Conservation (phyloP, 2,113 vertebrate species). For the Mohoua ochrocephala region DNA sequence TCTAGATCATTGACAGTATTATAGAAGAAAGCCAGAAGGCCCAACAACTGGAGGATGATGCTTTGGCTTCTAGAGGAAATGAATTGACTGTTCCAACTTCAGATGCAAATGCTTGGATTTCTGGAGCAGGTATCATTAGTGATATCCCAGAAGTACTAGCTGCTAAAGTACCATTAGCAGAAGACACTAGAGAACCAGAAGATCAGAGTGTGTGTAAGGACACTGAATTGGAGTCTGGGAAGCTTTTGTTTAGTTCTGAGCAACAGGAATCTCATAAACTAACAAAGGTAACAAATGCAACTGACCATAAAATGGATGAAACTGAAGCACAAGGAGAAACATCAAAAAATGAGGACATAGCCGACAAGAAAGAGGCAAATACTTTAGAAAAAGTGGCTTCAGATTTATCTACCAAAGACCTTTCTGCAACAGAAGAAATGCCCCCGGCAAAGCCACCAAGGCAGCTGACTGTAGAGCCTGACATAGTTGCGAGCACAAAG, state of each 20-base stretch:
- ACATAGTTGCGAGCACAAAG: constrained; percentile 98
- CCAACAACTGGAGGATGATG: constrained; percentile 71
- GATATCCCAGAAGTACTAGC: constrained; percentile 62
- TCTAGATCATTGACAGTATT: constrained; percentile 96
- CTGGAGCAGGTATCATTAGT: constrained; percentile 54
- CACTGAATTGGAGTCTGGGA: constrained; percentile 31
- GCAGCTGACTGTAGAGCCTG: constrained; percentile 88
- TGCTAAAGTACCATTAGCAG: constrained; percentile 41
- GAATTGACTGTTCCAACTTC: constrained; percentile 34
- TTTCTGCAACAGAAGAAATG: constrained; percentile 60
- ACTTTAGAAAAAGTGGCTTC: constrained; percentile 72
- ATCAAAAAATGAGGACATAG: constrained; percentile 15
- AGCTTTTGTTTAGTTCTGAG: constrained; percentile 43
- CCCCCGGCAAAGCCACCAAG: constrained; percentile 87
- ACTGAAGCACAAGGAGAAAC: constrained; percentile 1
- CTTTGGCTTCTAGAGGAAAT: constrained; percentile 64
- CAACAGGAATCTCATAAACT: constrained; percentile 19
- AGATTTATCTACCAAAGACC: constrained; percentile 68
- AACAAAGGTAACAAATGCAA: constrained; percentile 16
- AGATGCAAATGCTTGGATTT: constrained; percentile 26
- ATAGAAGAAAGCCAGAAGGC: constrained; percentile 93
- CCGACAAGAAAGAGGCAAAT: constrained; percentile 69
- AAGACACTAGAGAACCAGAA: constrained; percentile 4
- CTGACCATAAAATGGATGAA: constrained; percentile 38
- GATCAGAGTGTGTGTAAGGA: constrained; percentile 22